Base-by-base conservation (phyloP, 2,797 vertebrate genomes). In the Coracias cyanogaster region DNA sequence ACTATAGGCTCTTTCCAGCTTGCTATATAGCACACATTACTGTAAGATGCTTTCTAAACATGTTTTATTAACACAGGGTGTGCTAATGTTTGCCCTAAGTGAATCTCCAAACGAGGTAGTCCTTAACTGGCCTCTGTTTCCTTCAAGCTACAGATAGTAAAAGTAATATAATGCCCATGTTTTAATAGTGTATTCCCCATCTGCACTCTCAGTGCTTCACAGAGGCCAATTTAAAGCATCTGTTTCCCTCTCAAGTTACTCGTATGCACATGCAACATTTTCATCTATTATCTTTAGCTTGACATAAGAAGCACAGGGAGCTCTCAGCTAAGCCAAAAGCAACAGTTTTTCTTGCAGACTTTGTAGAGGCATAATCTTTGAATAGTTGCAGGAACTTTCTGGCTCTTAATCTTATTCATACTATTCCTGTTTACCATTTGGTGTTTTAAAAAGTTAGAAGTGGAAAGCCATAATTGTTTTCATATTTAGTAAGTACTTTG, bases 281-380 rank as follows among this genome's bases (percentile, higher is more conserved):
- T 90, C 51, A 78, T 95, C 49, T 86, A 6, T 93, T 96, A 89
- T 91, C 82, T 90, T 96, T 66, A 85, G 64, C 46, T 91, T 87
- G 91, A 77, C 61, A 73, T 70, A 62, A 94, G 73, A 91, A 90
- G 67, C 76, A 74, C 3, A 7, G 52, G 51, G 60, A 80, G 18
- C 54, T 52, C 69, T 48, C 31, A 88, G 71, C 66, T 85, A 82
- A 87, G 82, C 87, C 91, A 94, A 95, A 89, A 58, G 74, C 80
- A 88, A 80, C 61, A 77, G 49, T 74, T 95, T 87, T 82, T 87
- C 52, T 64, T 90, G 24, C 35, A 83, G 55, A 22, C n/a, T 52
- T 33, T 80, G 48, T 78, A 55, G 43, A 90, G 81, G 25, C 90
- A 19, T 82, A 81, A 82, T 74, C 60, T 84, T 66, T 78, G 62